A percentile compares a stretch with the other conserved stretches of the same genome.
Evolutionary conservation across 2,888 invertebrate species (phyloP).

Genomic region (Melieria crassipennis): DNA sequence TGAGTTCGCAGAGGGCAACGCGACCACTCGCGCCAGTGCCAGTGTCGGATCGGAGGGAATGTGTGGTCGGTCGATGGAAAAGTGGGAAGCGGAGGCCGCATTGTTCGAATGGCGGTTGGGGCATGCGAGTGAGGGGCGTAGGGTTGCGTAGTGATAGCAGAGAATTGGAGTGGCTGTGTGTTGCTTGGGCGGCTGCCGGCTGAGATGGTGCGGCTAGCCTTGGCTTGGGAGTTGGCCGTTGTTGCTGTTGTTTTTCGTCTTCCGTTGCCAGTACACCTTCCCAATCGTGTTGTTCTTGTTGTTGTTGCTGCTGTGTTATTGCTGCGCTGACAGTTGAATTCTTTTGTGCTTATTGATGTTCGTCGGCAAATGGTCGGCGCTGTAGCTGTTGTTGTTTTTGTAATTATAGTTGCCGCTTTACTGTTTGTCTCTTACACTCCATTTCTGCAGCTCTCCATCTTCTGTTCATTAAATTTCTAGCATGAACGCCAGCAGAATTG

Average conservation of each 20-base stretch:
- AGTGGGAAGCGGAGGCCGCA: neutral
- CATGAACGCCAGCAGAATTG: too few species aligned
- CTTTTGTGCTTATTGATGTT: constrained; percentile 4
- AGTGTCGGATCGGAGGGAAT: neutral
- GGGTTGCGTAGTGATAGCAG: neutral
- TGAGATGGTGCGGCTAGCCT: neutral
- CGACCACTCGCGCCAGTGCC: neutral
- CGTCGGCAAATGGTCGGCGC: neutral
- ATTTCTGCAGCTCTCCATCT: constrained; percentile 46
- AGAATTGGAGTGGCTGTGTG: neutral
- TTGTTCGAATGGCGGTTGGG: neutral
- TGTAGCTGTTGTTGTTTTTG: constrained; percentile 45
- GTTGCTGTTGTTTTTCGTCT: constrained; percentile 19
- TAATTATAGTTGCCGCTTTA: constrained; percentile 53
- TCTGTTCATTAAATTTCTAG: too few species aligned
- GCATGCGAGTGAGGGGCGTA: neutral
- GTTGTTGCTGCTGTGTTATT: constrained; percentile 26
- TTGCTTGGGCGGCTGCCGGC: neutral
- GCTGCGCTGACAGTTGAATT: constrained; percentile 19
- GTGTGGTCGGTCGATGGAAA: neutral
- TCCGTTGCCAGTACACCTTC: constrained; percentile 9
- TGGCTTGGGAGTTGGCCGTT: constrained; percentile 1
- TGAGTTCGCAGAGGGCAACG: too few species aligned
- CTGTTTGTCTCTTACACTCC: constrained; percentile 11
- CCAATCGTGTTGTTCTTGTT: constrained; percentile 19